These are phyloP conservation scores for Virgularia gustaviana DNA, from an alignment of 92 coral and sea anemone genomes.

Conservation along the genomic window DNA sequence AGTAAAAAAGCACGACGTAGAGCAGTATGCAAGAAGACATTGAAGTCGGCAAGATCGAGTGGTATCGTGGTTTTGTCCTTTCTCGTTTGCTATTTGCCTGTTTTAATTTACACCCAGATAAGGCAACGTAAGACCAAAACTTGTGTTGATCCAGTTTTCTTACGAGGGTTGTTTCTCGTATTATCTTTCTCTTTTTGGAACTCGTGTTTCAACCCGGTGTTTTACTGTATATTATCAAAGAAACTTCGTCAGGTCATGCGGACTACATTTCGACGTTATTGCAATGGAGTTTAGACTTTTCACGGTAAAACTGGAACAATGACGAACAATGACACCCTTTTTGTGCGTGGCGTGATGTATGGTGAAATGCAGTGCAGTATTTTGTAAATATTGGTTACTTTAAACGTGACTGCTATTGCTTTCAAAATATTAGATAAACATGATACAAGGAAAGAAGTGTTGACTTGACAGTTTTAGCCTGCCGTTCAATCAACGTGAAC, in stretches of 20 bases:
- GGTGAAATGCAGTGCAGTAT: no score
- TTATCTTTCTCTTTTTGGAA: conserved; percentile 13
- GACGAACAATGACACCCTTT: no score
- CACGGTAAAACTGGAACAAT: no score
- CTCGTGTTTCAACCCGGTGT: neutral
- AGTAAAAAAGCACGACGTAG: neutral
- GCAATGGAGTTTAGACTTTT: no score
- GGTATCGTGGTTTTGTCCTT: conserved; percentile 2
- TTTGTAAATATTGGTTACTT: no score
- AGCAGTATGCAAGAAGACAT: neutral
- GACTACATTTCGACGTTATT: neutral
- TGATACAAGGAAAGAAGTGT: no score
- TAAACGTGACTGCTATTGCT: no score
- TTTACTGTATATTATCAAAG: conserved; percentile 10
- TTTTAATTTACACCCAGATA: neutral
- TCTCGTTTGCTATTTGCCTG: neutral
- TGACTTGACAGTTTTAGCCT: no score
- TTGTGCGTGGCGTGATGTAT: no score
- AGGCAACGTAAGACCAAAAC: neutral
- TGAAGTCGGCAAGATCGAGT: conserved; percentile 9
- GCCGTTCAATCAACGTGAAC: no score
- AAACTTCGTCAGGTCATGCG: neutral
- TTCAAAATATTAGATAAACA: no score
- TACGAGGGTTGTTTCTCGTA: neutral
- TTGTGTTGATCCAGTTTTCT: neutral